Conservation (phyloP, 23 tunicate species). For the Styela clava region DNA sequence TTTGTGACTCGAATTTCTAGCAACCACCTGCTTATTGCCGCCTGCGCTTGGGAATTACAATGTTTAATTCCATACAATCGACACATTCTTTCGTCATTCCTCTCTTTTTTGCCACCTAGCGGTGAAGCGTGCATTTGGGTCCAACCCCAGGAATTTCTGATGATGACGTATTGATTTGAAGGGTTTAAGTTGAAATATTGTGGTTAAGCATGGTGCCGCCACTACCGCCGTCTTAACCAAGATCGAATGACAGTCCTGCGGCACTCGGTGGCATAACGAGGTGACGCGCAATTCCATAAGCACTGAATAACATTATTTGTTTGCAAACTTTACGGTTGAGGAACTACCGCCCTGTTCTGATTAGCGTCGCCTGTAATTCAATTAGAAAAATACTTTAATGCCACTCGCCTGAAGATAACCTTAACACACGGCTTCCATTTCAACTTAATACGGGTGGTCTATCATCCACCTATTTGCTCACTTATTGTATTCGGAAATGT, state of each 20-base stretch:
- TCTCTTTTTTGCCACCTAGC: background rate
- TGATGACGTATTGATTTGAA: background rate
- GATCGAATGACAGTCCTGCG: background rate
- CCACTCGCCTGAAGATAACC: background rate
- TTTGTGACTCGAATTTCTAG: too few species aligned
- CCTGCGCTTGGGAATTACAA: too few species aligned
- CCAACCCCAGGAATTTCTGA: background rate
- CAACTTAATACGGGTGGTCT: background rate
- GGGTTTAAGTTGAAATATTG: background rate
- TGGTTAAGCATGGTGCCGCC: background rate
- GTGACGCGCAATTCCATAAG: background rate
- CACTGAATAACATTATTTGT: background rate
- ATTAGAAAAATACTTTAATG: background rate
- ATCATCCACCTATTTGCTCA: background rate
- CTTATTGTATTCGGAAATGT: background rate
- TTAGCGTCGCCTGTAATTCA: background rate
- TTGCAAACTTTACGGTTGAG: background rate
- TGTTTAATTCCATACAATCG: too few species aligned
- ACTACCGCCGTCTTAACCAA: background rate
- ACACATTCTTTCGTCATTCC: too few species aligned
- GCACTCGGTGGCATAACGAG: background rate
- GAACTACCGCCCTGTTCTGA: background rate
- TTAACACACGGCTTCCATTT: background rate
- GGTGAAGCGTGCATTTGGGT: background rate
- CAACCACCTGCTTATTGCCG: too few species aligned